Percentiles rank a stretch among this genome's conserved stretches.
Conservation (phyloP, 2,888 invertebrate genomes). For the Margaritifera margaritifera region DNA sequence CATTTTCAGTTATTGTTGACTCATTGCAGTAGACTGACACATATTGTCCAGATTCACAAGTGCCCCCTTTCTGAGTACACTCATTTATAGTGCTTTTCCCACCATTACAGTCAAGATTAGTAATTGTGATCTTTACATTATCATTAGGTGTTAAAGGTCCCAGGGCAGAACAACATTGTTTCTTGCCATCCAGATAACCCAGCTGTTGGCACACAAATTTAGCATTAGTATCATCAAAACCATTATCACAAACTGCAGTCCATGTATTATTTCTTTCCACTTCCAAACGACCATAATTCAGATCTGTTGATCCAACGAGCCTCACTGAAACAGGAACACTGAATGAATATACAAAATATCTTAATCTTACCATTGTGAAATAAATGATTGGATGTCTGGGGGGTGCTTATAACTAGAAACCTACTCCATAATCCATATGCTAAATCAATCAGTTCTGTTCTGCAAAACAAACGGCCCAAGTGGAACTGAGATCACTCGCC, state of each 20-base stretch:
- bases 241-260: conserved; percentile 52
- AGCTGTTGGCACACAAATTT: conserved; percentile 51
- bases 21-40: conserved; percentile 48
- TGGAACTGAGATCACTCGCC: too few species aligned
- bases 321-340: conserved; percentile 37
- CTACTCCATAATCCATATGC: too few species aligned
- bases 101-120: conserved; percentile 47
- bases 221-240: conserved; percentile 45
- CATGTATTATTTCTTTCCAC: conserved; percentile 51
- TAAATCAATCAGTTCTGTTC: too few species aligned
- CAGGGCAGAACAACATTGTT: conserved; percentile 41
- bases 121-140: conserved; percentile 35
- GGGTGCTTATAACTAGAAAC: too few species aligned
- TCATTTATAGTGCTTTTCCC: conserved; percentile 37
- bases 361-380: too few species aligned
- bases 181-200: conserved; percentile 47
- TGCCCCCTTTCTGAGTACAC: conserved; percentile 32
- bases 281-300: conserved; percentile 54
- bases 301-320: conserved; percentile 39
- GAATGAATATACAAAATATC: too few species aligned
- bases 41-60: conserved; percentile 38
- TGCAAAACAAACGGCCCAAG: too few species aligned
- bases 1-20: conserved; percentile 20
- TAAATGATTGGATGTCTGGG: too few species aligned
- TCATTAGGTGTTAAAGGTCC: conserved; percentile 27